phyloP scores from a whole-genome alignment of 2,113 vertebrate genomes.

The Edolisoma coerulescens region DNA sequence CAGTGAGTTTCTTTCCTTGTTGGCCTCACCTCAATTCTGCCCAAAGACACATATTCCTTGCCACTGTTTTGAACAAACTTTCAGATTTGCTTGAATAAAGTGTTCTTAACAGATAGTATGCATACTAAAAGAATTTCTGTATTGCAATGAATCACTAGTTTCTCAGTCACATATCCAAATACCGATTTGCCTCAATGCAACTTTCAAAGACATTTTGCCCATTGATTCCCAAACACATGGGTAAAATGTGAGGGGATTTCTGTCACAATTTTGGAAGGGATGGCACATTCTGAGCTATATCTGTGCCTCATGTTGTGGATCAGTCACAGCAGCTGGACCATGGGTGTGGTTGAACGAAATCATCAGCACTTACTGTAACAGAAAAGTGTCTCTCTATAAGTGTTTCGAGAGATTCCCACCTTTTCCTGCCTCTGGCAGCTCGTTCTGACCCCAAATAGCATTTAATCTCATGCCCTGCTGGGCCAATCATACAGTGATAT shows the following conservation, averaged over 20 bases:
- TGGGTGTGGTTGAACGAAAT: neutral
- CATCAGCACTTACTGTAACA: neutral
- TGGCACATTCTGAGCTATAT: neutral
- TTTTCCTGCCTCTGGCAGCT: neutral
- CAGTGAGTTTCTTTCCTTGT: neutral
- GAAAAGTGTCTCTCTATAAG: neutral
- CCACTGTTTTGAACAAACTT: neutral
- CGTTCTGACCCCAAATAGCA: neutral
- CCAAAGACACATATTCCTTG: neutral
- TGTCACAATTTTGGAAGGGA: neutral
- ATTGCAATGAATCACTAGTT: neutral
- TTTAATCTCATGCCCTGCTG: neutral
- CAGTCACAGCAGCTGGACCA: neutral
- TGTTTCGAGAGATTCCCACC: neutral
- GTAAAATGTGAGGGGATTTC: neutral
- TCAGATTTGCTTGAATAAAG: neutral
- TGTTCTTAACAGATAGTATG: neutral
- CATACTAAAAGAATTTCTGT: neutral
- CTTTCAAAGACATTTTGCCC: neutral
- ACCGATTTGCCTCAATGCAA: neutral
- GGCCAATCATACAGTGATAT: neutral
- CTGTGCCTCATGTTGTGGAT: accelerated
- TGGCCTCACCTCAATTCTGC: neutral
- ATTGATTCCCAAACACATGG: neutral
- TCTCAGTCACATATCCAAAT: neutral